These are phyloP conservation scores for Cricetomys ansorgei DNA, from an alignment of 2,113 vertebrate species.

Conservation along the genomic window DNA sequence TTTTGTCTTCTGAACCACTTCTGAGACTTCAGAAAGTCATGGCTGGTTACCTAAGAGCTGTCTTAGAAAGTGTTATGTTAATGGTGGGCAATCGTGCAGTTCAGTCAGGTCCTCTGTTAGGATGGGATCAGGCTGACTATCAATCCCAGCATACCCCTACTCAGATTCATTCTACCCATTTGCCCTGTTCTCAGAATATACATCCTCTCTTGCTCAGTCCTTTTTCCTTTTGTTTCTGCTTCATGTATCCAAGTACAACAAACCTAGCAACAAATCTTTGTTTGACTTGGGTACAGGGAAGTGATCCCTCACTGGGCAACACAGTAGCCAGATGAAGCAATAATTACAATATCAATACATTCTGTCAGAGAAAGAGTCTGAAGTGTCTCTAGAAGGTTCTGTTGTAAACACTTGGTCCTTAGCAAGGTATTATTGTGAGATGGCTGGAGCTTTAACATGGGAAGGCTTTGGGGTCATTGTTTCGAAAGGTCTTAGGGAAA, in stretches of 20 bases:
- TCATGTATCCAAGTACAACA: neutral
- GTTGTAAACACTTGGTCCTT: too few species aligned
- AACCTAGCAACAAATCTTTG: neutral
- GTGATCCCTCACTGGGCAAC: neutral
- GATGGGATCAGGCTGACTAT: too few species aligned
- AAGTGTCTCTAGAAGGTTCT: neutral
- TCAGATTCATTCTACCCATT: neutral
- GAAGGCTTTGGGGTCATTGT: neutral
- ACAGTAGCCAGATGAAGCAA: neutral
- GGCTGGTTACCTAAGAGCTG: neutral
- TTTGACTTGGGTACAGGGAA: neutral
- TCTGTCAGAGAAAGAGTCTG: neutral
- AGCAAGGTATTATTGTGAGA: neutral
- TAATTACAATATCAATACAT: neutral
- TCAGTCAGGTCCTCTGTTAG: neutral
- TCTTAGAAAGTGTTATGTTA: neutral
- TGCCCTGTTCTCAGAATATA: too few species aligned
- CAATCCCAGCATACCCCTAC: neutral
- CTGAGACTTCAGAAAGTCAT: slow-evolving; percentile 17
- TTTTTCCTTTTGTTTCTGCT: neutral
- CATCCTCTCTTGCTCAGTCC: neutral
- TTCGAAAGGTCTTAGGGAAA: neutral
- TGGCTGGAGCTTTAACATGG: neutral
- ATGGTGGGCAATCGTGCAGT: neutral
- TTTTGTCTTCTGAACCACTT: slow-evolving; percentile 1